phyloP scores from a whole-genome alignment of 2,888 invertebrate species.

The Graphium colonna region DNA sequence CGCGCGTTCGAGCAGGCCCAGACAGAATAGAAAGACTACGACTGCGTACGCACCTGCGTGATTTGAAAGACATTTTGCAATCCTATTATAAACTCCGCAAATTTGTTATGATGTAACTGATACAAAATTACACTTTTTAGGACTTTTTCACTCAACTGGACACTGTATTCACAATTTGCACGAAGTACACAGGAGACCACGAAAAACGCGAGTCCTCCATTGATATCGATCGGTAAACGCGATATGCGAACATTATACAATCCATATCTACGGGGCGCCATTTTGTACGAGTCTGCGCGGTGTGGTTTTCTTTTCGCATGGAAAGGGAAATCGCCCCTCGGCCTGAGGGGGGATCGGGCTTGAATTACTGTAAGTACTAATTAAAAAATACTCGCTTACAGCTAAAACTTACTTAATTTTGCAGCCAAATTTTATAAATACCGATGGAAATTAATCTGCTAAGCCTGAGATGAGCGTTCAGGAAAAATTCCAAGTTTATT shows the following conservation, averaged over 20 bases:
- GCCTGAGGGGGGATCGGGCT: conserved; percentile 65
- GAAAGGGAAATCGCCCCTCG: conserved; percentile 76
- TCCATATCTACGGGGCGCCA: conserved; percentile 81
- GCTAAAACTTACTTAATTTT: conserved; percentile 55
- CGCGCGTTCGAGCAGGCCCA: conserved; percentile 92
- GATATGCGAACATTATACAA: conserved; percentile 67
- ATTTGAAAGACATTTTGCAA: conserved; percentile 76
- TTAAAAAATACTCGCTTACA: conserved; percentile 32
- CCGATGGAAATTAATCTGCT: conserved; percentile 42
- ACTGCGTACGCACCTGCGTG: conserved; percentile 98
- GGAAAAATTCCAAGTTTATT: conserved; percentile 72
- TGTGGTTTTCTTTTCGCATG: conserved; percentile 63
- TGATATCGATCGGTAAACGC: conserved; percentile 83
- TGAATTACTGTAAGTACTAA: conserved; percentile 42
- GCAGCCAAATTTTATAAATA: conserved; percentile 35
- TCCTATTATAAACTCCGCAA: conserved; percentile 64
- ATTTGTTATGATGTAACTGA: conserved; percentile 67
- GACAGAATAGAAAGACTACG: conserved; percentile 92
- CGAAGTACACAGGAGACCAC: conserved; percentile 67
- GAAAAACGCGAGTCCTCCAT: conserved; percentile 77
- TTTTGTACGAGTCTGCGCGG: conserved; percentile 86
- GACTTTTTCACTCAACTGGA: conserved; percentile 62
- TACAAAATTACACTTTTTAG: conserved; percentile 71
- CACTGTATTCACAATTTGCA: conserved; percentile 64
- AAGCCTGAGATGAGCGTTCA: conserved; percentile 43